Base-by-base conservation (phyloP, 2,113 vertebrate genomes). In the Osmerus mordax region DNA sequence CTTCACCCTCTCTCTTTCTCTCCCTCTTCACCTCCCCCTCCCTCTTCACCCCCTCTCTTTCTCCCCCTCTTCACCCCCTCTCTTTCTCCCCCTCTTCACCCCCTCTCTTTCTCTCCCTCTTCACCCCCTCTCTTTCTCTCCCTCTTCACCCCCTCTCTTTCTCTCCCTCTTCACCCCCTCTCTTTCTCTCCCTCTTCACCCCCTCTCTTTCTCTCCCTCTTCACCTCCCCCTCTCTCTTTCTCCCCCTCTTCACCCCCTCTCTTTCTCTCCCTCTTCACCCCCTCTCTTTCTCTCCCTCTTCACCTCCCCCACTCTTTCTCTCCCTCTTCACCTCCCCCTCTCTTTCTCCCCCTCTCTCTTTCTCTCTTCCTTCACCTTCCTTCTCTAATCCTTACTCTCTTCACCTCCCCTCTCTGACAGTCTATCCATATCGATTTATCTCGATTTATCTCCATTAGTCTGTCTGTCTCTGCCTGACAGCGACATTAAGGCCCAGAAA, bases 191-290 rank as follows among this genome's bases (percentile, higher is more conserved):
- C 6, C 36, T 41, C 36, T 41, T 7, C 7, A 1, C 7, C 7
- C 67, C 77, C 83, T 70, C 74, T 77, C 71, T 74, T 59, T 36
- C 16, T 41, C 36, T 32, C 61, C 15, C n/a, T 72, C 70, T 4
- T 56, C 55, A 62, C 29, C 15, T 67, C 23, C 51, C 65, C 1
- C 51, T 11, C n/a, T n/a, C n/a, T n/a, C 3, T n/a, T 32, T 75
- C 52, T n/a, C 47, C 70, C 36, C 1, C 36, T 41, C 36, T 1
- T 9, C 7, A 9, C 36, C 2, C 15, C 15, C 55, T n/a, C 36
- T 41, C 3, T n/a, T 32, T 75, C 52, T n/a, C 47, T 72, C 36
- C 1, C 36, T 41, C 36, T 1, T 9, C 7, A 9, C 36, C 2
- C 15, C 15, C 55, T n/a, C 36, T 41, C 36, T 41, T 19, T 19